Base-by-base conservation (phyloP, 2,888 invertebrate species). In the Phania funesta region DNA sequence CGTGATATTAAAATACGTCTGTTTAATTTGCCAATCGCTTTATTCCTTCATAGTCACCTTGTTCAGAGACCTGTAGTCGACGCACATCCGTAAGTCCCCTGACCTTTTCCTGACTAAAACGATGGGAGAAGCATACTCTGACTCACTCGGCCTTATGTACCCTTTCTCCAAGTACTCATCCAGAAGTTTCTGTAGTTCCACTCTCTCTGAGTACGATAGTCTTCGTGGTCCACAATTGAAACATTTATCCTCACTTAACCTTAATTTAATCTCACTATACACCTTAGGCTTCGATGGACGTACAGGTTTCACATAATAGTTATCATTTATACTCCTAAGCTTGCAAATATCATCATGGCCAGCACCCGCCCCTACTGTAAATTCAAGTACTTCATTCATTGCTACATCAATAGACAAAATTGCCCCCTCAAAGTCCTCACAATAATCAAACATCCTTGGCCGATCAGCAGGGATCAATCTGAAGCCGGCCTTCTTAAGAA, bases 1-100 rank as follows among this genome's bases (percentile, higher is more conserved):
- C n/a, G n/a, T n/a, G n/a, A n/a, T n/a, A n/a, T n/a, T n/a, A n/a
- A n/a, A n/a, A n/a, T n/a, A n/a, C n/a, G n/a, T n/a, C n/a, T n/a
- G n/a, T n/a, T n/a, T n/a, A n/a, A n/a, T n/a, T n/a, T n/a, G n/a
- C n/a, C n/a, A n/a, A n/a, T n/a, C n/a, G n/a, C n/a, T n/a, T n/a
- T n/a, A n/a, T n/a, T 73, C 71, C 79, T 26, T 80, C 35, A 64
- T 6, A 9, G 54, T 32, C 11, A 54, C 29, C 18, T 54, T 54
- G 26, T 54, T 54, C 5, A 54, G 20, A 16, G 9, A n/a, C 16
- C 52, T 52, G 29, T 52, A 52, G 29, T 52, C 52, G 9, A 52
- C 52, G 8, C 52, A 29, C 54, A 54, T 54, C 20, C 32, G 9
- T 5, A 32, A 5, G 0, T 32, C 32, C 1, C 6, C 20, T 2